Evolutionary conservation across 2,888 invertebrate species (phyloP), one percentile per base, ranked within the genome.

Genomic region (Bellardia bayeri): DNA sequence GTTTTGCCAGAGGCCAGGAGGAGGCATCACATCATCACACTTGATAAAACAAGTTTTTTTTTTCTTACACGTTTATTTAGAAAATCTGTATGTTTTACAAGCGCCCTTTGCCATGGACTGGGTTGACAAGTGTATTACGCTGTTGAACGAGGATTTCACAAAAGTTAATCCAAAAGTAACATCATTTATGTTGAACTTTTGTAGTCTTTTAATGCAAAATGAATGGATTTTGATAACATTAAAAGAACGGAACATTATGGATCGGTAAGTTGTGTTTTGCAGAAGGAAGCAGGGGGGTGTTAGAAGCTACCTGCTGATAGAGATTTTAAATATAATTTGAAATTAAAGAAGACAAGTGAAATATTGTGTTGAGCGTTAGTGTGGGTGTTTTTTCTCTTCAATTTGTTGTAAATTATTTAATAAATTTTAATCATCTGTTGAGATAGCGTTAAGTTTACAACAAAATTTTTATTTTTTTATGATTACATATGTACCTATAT

Each of bases 111-210:
- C 94, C n/a, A 87, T 91, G 9, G 92, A 93, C 71, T 95, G 95
- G 95, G 91, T 95, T 23, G 92, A 94, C 87, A 91, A 92, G 71
- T 94, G 94, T 40, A 90, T 94, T 0, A 90, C 91, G 8, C 86
- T 94, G 49, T 93, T 95, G 90, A 92, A 92, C 76, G 90, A 91
- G 16, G 92, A 92, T 56, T 90, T 91, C 23, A 88, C 87, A 14
- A 89, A 90, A 68, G 93, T 95, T 1, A 94, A 94, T 63, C 93
- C 94, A 56, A 92, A 94, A 80, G 92, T 95, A 6, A 91, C 94
- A n/a, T 94, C 96, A 6, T 97, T 97, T 89, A 94, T 96, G 54
- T 92, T 96, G 9, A 95, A 96, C 90, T 91, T 96, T 8, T 94
- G 95, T 3, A 95, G 95, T n/a, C 92, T 95, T 23, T 91, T 95